phyloP scores from a whole-genome alignment of 2,113 vertebrate species.

The Gopherus evgoodei region DNA sequence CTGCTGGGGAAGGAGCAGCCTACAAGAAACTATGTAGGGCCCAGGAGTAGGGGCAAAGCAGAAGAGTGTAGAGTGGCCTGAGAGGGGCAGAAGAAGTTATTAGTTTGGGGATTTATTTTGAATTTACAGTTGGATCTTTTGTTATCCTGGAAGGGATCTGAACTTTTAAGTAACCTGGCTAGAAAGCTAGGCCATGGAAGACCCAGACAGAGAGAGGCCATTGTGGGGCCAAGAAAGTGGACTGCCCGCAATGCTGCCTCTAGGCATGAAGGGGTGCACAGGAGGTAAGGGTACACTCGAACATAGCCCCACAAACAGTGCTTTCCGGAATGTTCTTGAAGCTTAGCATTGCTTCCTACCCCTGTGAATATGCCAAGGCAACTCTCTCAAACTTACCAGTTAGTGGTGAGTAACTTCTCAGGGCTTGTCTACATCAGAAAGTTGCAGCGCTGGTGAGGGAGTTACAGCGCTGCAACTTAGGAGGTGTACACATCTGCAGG shows the following conservation, averaged over 20 bases:
- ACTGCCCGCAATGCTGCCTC: neutral
- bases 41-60: neutral
- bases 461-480: no score
- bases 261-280: neutral
- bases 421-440: no score
- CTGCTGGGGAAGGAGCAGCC: neutral
- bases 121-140: neutral
- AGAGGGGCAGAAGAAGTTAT: neutral
- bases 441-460: no score
- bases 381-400: neutral
- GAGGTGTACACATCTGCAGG: no score
- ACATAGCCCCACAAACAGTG: neutral
- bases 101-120: neutral
- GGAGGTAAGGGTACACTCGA: neutral
- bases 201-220: no score
- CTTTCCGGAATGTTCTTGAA: neutral
- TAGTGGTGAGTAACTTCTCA: neutral
- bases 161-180: neutral
- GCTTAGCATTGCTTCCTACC: neutral
- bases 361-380: neutral
- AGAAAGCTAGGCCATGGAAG: neutral
- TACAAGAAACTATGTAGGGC: neutral
- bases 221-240: neutral
- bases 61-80: neutral
- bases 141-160: neutral